Evolutionary conservation across 1,140 invertebrate species (phyloP), one percentile per base, ranked within the genome.

Genomic region (Drosophila tristis): DNA sequence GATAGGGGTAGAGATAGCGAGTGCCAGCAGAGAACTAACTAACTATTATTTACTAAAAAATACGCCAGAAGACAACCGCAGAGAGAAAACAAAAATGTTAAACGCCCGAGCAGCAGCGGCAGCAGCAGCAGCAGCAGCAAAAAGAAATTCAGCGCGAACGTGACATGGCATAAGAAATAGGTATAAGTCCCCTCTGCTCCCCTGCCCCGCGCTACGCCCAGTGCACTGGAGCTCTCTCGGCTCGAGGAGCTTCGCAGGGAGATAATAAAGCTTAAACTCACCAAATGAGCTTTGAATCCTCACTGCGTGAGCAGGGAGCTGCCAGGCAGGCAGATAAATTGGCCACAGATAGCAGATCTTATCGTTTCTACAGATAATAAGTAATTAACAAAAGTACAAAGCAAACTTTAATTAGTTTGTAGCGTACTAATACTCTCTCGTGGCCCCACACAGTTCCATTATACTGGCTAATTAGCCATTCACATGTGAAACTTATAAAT

Each of bases 31-130:
- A 54, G 45, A 68, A 70, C 66, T 70, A 70, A 67, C 66, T 70
- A 70, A 70, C 63, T 70, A 70, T 64, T 70, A 70, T 70, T 70
- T 70, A 70, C 66, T 68, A 70, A 70, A 70, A 70, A 68, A 70
- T 70, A 70, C 67, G 63, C 49, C 66, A 70, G 31, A 70, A 43
- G 35, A 39, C 44, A 55, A 67, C 62, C 66, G 67, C 63, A 48
- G 25, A 5, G 8, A 2, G 25, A 4, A 45, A 35, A n/a, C 16
- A 60, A 60, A 42, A 31, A 9, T 9, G 8, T 31, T 31, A 9
- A 31, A 31, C 8, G 8, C 31, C 3, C 31, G 1, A 31, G 29
- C 8, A 31, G 8, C 31, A 9, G 31, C 29, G 56, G 23, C 8
- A 31, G 29, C 2, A 31, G 8, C 31, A 9, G 31, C 31, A 48